These are phyloP conservation scores for Melinaea marsaeus DNA, from an alignment of 2,888 invertebrate species.

Conservation along the genomic window DNA sequence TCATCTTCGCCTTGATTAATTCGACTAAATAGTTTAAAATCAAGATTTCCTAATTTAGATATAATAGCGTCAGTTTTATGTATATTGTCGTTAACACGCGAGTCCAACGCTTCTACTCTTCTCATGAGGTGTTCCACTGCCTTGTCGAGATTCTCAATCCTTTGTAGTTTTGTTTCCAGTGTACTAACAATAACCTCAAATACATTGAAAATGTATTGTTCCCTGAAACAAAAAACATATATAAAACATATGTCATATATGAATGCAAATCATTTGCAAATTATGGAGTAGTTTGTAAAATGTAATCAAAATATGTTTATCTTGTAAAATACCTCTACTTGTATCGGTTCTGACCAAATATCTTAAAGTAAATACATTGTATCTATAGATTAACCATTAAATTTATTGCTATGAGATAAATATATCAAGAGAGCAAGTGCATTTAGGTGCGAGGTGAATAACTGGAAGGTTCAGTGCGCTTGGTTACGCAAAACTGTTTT, in stretches of 20 bases:
- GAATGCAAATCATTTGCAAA: no score
- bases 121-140: slow-evolving; percentile 92
- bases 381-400: no score
- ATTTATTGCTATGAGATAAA: neutral
- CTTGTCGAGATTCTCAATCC: slow-evolving; percentile 92
- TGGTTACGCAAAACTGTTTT: slow-evolving; percentile 43
- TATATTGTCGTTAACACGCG: slow-evolving; percentile 88
- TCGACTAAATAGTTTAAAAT: slow-evolving; percentile 84
- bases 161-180: slow-evolving; percentile 89
- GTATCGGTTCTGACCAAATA: no score
- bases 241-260: slow-evolving; percentile 12
- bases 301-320: no score
- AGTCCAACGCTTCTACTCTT: slow-evolving; percentile 89
- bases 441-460: slow-evolving; percentile 12
- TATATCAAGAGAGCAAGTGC: slow-evolving; percentile 6
- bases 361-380: no score
- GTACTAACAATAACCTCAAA: slow-evolving; percentile 94
- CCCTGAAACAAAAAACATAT: slow-evolving; percentile 80
- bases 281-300: no score
- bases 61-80: slow-evolving; percentile 91
- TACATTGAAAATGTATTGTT: slow-evolving; percentile 91
- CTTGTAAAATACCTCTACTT: no score
- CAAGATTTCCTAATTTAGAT: slow-evolving; percentile 84
- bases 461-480: slow-evolving; percentile 22
- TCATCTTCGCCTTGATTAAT: slow-evolving; percentile 60